These are phyloP conservation scores for Tympanoctomys barrerae DNA, from an alignment of 2,797 vertebrate species.

Conservation along the genomic window DNA sequence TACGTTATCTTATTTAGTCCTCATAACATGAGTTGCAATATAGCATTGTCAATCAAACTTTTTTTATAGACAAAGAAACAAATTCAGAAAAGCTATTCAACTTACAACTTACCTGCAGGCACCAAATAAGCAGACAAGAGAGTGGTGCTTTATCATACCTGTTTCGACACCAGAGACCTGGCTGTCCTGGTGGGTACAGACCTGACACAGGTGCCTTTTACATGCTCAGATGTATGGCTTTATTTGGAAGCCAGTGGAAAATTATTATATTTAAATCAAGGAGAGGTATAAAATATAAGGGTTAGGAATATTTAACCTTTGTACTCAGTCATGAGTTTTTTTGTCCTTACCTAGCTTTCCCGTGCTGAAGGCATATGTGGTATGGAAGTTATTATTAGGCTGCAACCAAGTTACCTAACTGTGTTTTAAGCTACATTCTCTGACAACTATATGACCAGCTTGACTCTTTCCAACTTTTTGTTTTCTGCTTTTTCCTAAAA, in stretches of 20 bases:
- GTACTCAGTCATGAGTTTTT: not conserved
- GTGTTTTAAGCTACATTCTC: not conserved
- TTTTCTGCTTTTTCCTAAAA: not conserved
- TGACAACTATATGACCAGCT: not conserved
- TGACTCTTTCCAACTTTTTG: not conserved
- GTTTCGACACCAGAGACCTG: not conserved
- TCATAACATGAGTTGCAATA: not conserved
- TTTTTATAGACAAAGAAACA: not conserved
- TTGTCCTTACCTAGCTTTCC: not conserved
- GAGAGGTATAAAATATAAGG: not conserved
- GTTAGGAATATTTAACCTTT: constrained; percentile 16
- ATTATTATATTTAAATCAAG: not conserved
- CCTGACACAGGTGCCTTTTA: not conserved
- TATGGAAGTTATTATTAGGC: not conserved
- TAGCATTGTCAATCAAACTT: not conserved
- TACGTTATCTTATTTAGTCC: not conserved
- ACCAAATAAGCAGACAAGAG: not conserved
- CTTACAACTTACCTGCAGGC: not conserved
- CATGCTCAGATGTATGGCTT: not conserved
- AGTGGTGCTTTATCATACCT: not conserved
- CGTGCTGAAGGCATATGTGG: not conserved
- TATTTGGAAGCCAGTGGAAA: not conserved
- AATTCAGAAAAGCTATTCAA: not conserved
- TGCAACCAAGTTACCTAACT: not conserved
- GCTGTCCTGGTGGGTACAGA: not conserved